Evolutionary conservation across 2,888 invertebrate genomes (phyloP), one percentile per base, ranked within the genome.

Genomic region (Drosophila lacicola): DNA sequence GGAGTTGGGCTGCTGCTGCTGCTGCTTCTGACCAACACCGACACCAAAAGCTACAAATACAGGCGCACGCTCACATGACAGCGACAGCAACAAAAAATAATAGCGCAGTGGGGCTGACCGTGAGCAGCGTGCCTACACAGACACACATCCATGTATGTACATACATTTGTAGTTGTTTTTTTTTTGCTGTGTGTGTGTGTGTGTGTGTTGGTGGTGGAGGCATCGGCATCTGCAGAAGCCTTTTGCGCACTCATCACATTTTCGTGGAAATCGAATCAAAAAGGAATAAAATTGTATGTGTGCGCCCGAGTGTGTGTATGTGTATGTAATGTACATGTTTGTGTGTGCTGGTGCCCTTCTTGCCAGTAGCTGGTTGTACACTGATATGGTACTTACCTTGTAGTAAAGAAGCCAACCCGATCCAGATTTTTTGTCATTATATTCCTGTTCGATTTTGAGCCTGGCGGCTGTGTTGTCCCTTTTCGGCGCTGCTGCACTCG

Each of bases 211-310:
- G 13, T 47, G 47, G 34, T 36, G 36, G 68, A 71, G 74, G 74
- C 80, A 76, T 66, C 67, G 73, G 78, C 78, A 88, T 78, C 82
- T 84, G 80, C 76, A 83, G 82, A 80, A 87, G 88, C 89, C 89
- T 89, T 86, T 81, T 85, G 88, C 90, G 88, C 83, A 91, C 85
- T 90, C 90, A 91, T 90, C 83, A 82, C 78, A 82, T 90, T 91
- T 90, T 90, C 91, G 88, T 90, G 90, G 91, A 90, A 91, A 89
- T 90, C 75, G 81, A 73, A 83, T 80, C 75, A 73, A 78, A 80
- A 90, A 90, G 88, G 84, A 81, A 80, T 80, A 84, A 78, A 78
- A 70, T 68, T 64, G 57, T 69, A 55, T 66, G 58, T 57, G 62
- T 49, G 56, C 42, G 44, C 21, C 41, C 50, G 19, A 47, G 25